These are phyloP conservation scores for Lordiphosa andalusiaca DNA, from an alignment of 2,888 invertebrate genomes.

Conservation along the genomic window DNA sequence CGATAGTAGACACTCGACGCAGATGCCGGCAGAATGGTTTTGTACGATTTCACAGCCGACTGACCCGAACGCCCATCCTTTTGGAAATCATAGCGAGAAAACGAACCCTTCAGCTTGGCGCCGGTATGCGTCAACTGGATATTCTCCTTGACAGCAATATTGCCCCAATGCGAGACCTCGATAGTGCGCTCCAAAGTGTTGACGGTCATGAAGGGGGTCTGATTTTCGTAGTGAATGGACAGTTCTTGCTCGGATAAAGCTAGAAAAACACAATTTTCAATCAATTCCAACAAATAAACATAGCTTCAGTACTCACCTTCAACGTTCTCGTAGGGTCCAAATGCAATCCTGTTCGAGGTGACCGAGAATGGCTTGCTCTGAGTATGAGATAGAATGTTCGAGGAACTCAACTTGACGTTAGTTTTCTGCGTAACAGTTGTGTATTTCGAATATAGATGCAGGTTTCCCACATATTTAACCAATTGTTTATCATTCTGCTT, in stretches of 20 bases:
- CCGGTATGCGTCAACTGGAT: conserved; percentile 96
- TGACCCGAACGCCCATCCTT: conserved; percentile 93
- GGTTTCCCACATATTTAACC: conserved; percentile 91
- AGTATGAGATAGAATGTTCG: conserved; percentile 90
- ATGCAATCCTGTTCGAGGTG: conserved; percentile 89
- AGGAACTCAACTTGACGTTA: conserved; percentile 87
- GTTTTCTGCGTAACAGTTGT: conserved; percentile 90
- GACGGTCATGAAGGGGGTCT: conserved; percentile 97
- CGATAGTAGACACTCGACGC: conserved; percentile 97
- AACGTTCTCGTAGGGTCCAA: conserved; percentile 93
- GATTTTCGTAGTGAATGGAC: conserved; percentile 96
- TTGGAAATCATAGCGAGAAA: conserved; percentile 98
- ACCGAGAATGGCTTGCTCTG: conserved; percentile 88
- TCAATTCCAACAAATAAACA: not conserved
- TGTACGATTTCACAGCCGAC: conserved; percentile 94
- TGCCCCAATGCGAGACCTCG: conserved; percentile 99
- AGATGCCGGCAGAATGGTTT: conserved; percentile 91
- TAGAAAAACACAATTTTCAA: conserved; percentile 45
- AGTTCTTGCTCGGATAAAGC: conserved; percentile 84
- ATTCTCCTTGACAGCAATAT: conserved; percentile 97
- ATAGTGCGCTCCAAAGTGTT: conserved; percentile 91
- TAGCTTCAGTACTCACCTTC: conserved; percentile 69
- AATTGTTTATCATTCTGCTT: conserved; percentile 96
- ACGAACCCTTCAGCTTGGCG: conserved; percentile 94
- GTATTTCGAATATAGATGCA: conserved; percentile 93